Conservation (phyloP, 2,113 vertebrate species). For the Xiphophorus hellerii region DNA sequence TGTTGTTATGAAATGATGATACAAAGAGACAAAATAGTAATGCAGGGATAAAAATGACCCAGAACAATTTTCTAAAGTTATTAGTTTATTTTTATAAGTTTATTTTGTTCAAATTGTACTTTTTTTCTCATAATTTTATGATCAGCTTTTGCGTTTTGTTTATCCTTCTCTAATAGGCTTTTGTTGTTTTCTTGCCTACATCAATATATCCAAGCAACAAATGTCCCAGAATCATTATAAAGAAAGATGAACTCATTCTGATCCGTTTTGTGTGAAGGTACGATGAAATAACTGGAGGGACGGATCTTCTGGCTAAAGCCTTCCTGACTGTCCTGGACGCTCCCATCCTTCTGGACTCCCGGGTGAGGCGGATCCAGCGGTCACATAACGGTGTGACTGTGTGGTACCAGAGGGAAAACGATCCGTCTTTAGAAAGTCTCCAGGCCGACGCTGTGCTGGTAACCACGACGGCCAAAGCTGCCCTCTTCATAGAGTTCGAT, state of each 20-base stretch:
- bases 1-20: background rate
- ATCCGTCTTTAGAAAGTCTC: background rate
- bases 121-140: too few species aligned
- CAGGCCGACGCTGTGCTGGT: conserved; percentile 65
- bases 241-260: background rate
- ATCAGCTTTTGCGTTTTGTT: too few species aligned
- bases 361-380: conserved; percentile 31
- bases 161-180: background rate
- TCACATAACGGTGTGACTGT: conserved; percentile 18
- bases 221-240: background rate
- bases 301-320: conserved; percentile 52
- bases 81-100: too few species aligned
- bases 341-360: conserved; percentile 56
- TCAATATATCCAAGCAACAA: background rate
- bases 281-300: conserved; percentile 64
- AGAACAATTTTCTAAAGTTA: too few species aligned
- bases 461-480: conserved; percentile 78
- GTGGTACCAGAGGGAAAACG: background rate
- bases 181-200: background rate
- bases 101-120: too few species aligned
- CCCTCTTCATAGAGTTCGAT: conserved; percentile 72
- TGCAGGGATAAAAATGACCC: too few species aligned
- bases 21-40: background rate
- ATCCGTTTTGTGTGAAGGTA: conserved; percentile 66
- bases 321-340: conserved; percentile 51